These are phyloP conservation scores for Cheumatopsyche charites DNA, from an alignment of 1,140 invertebrate genomes.

Conservation along the genomic window DNA sequence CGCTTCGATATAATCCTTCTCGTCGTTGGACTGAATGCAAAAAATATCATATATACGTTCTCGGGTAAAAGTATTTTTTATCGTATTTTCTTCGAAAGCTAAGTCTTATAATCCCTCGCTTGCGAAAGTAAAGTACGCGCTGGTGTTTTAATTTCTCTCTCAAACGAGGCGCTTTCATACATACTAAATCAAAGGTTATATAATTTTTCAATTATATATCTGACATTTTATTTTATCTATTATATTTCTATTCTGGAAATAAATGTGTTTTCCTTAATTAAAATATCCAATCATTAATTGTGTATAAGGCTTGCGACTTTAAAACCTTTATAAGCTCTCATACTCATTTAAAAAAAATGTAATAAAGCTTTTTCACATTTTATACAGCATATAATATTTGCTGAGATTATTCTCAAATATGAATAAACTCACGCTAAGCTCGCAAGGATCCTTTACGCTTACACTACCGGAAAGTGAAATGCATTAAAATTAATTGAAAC, in stretches of 20 bases:
- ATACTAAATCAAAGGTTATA: neutral
- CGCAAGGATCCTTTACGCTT: too few species aligned
- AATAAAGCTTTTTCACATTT: too few species aligned
- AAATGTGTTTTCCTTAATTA: too few species aligned
- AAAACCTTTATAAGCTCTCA: too few species aligned
- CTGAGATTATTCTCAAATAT: too few species aligned
- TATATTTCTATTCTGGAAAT: neutral
- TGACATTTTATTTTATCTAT: neutral
- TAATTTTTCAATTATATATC: neutral
- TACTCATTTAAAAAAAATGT: too few species aligned
- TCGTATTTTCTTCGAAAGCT: conserved; percentile 12
- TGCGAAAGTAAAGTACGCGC: conserved; percentile 13
- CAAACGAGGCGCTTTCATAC: neutral
- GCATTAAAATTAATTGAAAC: conserved; percentile 6
- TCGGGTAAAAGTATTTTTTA: conserved; percentile 24
- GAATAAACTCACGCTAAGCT: too few species aligned
- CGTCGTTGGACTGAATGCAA: conserved; percentile 1
- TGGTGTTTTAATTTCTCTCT: conserved; percentile 34
- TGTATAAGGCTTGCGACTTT: too few species aligned
- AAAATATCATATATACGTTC: conserved; percentile 11
- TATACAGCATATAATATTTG: too few species aligned
- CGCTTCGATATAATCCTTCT: conserved; percentile 29
- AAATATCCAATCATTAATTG: too few species aligned
- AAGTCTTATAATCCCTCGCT: conserved; percentile 36
- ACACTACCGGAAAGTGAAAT: too few species aligned